Evolutionary conservation across 1,140 invertebrate species (phyloP).

Genomic region (Caenorhabditis latens): DNA sequence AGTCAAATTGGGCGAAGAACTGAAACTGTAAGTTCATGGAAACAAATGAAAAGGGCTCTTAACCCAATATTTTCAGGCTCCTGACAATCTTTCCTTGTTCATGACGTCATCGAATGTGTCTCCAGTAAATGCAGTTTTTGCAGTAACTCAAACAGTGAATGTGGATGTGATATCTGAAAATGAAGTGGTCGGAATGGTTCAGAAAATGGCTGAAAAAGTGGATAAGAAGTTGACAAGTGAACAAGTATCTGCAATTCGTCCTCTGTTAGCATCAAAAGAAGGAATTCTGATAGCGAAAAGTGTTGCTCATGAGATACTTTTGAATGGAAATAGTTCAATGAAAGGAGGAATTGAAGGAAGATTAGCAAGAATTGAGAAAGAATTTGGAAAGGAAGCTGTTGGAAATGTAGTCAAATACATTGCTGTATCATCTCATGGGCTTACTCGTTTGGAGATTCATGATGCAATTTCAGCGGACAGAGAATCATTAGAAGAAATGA

Average conservation of each 20-base stretch:
- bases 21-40: slow-evolving; percentile 36
- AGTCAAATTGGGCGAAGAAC: slow-evolving; percentile 57
- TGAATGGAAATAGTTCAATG: slow-evolving; percentile 18
- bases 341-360: slow-evolving; percentile 54
- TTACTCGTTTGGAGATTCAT: slow-evolving; percentile 61
- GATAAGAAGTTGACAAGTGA: slow-evolving; percentile 65
- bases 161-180: slow-evolving; percentile 54
- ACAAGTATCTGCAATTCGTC: slow-evolving; percentile 62
- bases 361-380: slow-evolving; percentile 51
- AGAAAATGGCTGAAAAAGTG: slow-evolving; percentile 56
- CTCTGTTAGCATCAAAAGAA: slow-evolving; percentile 56
- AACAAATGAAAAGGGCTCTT: neutral
- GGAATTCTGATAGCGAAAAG: slow-evolving; percentile 58
- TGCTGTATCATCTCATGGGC: slow-evolving; percentile 57
- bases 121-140: slow-evolving; percentile 59
- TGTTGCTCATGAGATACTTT: slow-evolving; percentile 62
- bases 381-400: slow-evolving; percentile 49
- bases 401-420: slow-evolving; percentile 50
- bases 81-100: slow-evolving; percentile 50
- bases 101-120: slow-evolving; percentile 55
- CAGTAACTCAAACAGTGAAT: slow-evolving; percentile 62
- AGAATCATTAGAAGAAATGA: slow-evolving; percentile 45
- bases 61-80: slow-evolving; percentile 48
- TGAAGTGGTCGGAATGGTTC: slow-evolving; percentile 66
- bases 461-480: slow-evolving; percentile 58